These are phyloP conservation scores for Glyphotaelius pellucidus DNA, from an alignment of 2,888 invertebrate species.

Conservation along the genomic window DNA sequence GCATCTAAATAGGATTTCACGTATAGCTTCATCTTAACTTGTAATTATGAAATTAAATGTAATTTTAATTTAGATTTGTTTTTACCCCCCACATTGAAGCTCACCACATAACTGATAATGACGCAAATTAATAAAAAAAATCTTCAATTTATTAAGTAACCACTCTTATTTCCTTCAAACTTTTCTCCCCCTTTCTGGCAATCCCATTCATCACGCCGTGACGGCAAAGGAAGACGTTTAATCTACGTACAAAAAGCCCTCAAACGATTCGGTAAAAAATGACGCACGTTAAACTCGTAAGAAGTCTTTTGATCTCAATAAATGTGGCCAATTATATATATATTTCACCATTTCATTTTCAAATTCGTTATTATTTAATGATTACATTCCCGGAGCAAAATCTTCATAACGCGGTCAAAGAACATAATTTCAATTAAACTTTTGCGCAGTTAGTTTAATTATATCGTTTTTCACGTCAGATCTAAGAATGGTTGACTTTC, in stretches of 20 bases:
- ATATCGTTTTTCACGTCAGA: background rate
- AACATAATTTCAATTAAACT: background rate
- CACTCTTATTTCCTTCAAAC: background rate
- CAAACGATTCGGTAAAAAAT: constrained; percentile 2
- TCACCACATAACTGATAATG: background rate
- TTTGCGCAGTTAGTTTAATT: background rate
- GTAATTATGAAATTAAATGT: no score
- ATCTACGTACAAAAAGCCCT: background rate
- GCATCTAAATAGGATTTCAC: no score
- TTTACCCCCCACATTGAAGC: background rate
- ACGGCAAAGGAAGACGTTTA: background rate
- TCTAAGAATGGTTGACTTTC: constrained; percentile 14
- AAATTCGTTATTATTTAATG: background rate
- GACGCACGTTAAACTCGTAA: background rate
- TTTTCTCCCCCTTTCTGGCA: background rate
- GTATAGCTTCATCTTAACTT: no score
- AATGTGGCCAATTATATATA: background rate
- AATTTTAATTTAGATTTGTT: background rate
- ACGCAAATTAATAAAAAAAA: background rate
- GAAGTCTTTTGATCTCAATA: constrained; percentile 2
- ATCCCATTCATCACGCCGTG: background rate
- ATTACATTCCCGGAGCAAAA: background rate
- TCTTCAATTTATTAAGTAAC: background rate
- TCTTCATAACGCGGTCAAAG: constrained; percentile 2
- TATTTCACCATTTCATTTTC: background rate